Percentiles rank a stretch among this genome's conserved stretches.
Evolutionary conservation across 2,888 invertebrate genomes (phyloP).

Genomic region (Drosophila trichaetosa): DNA sequence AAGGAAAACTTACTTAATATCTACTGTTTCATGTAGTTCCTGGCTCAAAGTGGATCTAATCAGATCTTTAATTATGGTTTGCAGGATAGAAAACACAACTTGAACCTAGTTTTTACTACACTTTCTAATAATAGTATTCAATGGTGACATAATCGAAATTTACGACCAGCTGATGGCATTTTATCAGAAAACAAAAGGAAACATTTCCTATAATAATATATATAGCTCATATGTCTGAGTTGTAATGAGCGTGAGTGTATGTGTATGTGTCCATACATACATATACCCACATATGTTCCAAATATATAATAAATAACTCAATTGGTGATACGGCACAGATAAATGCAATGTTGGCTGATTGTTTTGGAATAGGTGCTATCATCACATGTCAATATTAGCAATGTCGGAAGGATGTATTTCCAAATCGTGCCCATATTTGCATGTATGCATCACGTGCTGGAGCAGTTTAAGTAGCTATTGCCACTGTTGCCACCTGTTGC

Average conservation of each 20-base stretch:
- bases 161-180: neutral
- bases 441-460: conserved; percentile 50
- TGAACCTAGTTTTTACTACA: neutral
- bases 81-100: neutral
- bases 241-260: neutral
- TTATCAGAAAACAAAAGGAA: neutral
- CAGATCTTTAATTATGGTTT: neutral
- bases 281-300: conserved; percentile 25
- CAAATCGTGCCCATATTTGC: conserved; percentile 17
- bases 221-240: neutral
- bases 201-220: neutral
- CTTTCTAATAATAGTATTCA: neutral
- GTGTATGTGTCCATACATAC: neutral
- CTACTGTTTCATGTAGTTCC: neutral
- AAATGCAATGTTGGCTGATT: conserved; percentile 3
- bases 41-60: neutral
- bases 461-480: neutral
- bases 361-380: conserved; percentile 23
- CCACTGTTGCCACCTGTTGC: neutral
- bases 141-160: neutral
- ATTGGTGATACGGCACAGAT: conserved; percentile 33
- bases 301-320: conserved; percentile 37
- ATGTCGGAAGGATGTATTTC: conserved; percentile 42
- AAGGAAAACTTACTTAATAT: neutral
- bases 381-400: conserved; percentile 49